A percentile compares a stretch with the other conserved stretches of the same genome.
Conservation (phyloP, 92 coral and sea anemone genomes). For the Virgularia gustaviana region DNA sequence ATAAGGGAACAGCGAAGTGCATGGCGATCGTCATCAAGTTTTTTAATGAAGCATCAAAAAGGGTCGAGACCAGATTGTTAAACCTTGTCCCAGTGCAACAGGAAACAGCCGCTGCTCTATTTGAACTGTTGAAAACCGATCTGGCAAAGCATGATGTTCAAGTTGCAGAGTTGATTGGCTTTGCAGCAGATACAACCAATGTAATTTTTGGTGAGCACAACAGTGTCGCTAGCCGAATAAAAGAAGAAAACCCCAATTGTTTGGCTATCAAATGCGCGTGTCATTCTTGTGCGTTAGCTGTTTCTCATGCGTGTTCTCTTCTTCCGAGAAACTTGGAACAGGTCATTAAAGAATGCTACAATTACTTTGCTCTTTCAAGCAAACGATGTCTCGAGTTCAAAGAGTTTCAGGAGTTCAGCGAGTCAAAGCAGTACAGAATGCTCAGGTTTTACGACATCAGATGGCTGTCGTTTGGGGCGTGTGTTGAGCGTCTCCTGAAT, state of each 20-base stretch:
- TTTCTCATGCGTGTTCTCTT: slow-evolving; percentile 9
- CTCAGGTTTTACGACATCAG: slow-evolving; percentile 16
- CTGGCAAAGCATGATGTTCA: slow-evolving; percentile 29
- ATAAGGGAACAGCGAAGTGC: slow-evolving; percentile 24
- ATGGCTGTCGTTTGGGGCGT: slow-evolving; percentile 27
- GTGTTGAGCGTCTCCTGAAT: slow-evolving; percentile 14
- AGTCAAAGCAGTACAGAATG: slow-evolving; percentile 21
- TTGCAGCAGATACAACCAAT: slow-evolving; percentile 25
- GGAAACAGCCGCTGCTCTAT: slow-evolving; percentile 10
- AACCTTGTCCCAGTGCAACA: slow-evolving; percentile 15
- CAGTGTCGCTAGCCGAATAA: slow-evolving; percentile 28
- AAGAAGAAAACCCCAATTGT: slow-evolving; percentile 9
- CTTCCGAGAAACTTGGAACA: slow-evolving; percentile 26
- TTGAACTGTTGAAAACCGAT: slow-evolving; percentile 20
- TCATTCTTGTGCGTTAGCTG: slow-evolving; percentile 26
- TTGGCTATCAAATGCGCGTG: slow-evolving; percentile 28
- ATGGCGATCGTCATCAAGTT: slow-evolving; percentile 26
- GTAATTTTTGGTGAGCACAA: slow-evolving; percentile 17
- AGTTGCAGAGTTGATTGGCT: slow-evolving; percentile 6
- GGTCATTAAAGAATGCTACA: slow-evolving; percentile 14
- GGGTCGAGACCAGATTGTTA: slow-evolving; percentile 12
- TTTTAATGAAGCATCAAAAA: not conserved
- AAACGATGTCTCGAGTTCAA: slow-evolving; percentile 17
- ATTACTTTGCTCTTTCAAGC: slow-evolving; percentile 31
- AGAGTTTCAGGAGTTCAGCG: slow-evolving; percentile 29